A percentile compares a stretch with the other conserved stretches of the same genome.
phyloP scores from a whole-genome alignment of 2,888 invertebrate species.

The Desoria tigrina region DNA sequence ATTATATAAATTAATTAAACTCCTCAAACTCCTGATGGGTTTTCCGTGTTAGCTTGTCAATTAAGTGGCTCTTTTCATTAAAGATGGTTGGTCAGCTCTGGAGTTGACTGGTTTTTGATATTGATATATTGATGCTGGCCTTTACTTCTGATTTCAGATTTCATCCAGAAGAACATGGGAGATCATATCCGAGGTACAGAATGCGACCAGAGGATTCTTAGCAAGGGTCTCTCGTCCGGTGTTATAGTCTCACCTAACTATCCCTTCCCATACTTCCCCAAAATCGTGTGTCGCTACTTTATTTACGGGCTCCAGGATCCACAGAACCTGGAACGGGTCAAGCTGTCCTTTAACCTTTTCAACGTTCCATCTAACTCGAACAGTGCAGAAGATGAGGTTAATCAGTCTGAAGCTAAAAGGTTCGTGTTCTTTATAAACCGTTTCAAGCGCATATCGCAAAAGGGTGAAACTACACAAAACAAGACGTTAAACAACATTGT shows the following conservation, averaged over 20 bases:
- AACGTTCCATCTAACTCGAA: conserved; percentile 80
- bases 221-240: conserved; percentile 88
- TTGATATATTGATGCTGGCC: background rate
- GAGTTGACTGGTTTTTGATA: no score
- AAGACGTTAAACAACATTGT: no score
- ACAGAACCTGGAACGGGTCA: conserved; percentile 91
- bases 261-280: conserved; percentile 91
- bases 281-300: conserved; percentile 96
- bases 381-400: conserved; percentile 48
- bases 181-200: conserved; percentile 96
- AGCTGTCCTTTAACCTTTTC: conserved; percentile 83
- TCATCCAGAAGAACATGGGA: conserved; percentile 88
- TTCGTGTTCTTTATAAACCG: conserved; percentile 24
- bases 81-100: no score
- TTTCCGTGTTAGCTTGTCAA: no score
- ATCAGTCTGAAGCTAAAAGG: conserved; percentile 39
- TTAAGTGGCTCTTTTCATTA: no score
- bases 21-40: no score
- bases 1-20: no score
- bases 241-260: conserved; percentile 94
- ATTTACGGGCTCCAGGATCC: conserved; percentile 97
- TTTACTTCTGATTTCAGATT: conserved; percentile 64
- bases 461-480: background rate
- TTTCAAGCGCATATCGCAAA: no score
- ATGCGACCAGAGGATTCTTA: conserved; percentile 96